Conservation (phyloP, 1,140 invertebrate species). For the Hycleus cichorii region DNA sequence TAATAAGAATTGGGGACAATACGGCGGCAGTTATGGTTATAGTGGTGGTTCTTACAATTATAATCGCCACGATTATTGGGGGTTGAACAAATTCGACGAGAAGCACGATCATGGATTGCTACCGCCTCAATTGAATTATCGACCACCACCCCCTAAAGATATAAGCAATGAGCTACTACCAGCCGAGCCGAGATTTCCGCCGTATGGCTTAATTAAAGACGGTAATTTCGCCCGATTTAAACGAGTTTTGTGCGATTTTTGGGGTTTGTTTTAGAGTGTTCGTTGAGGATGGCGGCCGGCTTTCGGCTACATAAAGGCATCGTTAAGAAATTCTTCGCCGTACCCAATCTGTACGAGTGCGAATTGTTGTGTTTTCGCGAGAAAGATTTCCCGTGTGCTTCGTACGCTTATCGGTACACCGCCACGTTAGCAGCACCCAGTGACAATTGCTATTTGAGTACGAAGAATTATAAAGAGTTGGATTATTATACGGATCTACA, state of each 20-base stretch:
- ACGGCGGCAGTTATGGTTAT: slow-evolving; percentile 37
- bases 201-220: slow-evolving; percentile 16
- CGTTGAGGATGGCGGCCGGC: slow-evolving; percentile 60
- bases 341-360: slow-evolving; percentile 63
- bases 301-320: slow-evolving; percentile 60
- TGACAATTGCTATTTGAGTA: slow-evolving; percentile 71
- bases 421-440: slow-evolving; percentile 27
- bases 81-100: slow-evolving; percentile 24
- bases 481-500: slow-evolving; percentile 66
- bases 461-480: slow-evolving; percentile 54
- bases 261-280: slow-evolving; percentile 54
- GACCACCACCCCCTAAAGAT: not conserved
- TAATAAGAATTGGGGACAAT: slow-evolving; percentile 33
- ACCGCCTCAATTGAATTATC: not conserved
- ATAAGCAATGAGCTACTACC: slow-evolving; percentile 25
- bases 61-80: slow-evolving; percentile 37
- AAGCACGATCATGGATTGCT: slow-evolving; percentile 10
- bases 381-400: slow-evolving; percentile 60
- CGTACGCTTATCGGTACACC: slow-evolving; percentile 64
- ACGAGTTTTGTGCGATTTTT: not conserved
- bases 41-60: slow-evolving; percentile 27
- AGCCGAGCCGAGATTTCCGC: slow-evolving; percentile 17
- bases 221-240: slow-evolving; percentile 15
- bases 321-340: slow-evolving; percentile 54
- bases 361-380: slow-evolving; percentile 65